These are phyloP conservation scores for Muschampia plurimacula DNA, from an alignment of 2,888 invertebrate species.

Conservation along the genomic window DNA sequence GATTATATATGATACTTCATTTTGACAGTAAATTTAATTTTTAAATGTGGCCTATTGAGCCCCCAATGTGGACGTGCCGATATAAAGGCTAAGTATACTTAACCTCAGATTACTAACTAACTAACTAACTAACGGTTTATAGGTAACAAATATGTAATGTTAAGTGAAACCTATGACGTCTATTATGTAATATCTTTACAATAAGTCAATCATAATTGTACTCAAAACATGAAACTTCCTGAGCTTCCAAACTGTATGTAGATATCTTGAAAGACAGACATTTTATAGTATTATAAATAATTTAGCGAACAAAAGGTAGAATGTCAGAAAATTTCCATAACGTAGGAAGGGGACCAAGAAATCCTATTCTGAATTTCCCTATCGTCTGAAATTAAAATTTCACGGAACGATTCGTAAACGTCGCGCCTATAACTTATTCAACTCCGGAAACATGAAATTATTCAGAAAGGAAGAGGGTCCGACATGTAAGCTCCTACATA, in stretches of 20 bases:
- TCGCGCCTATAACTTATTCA: conserved; percentile 74
- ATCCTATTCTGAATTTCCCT: conserved; percentile 41
- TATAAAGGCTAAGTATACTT: no score
- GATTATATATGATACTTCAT: no score
- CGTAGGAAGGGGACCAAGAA: conserved; percentile 27
- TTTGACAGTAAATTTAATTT: no score
- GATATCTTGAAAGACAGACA: neutral
- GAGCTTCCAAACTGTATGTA: neutral
- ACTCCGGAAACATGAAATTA: conserved; percentile 73
- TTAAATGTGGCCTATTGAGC: no score
- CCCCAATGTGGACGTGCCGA: no score
- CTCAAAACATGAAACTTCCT: neutral
- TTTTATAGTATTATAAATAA: conserved; percentile 14
- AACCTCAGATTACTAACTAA: no score
- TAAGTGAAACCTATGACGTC: no score
- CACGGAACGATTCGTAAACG: conserved; percentile 61
- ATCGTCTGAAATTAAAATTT: conserved; percentile 69
- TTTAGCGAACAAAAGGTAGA: conserved; percentile 14
- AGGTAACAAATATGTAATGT: no score
- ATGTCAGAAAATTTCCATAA: conserved; percentile 30
- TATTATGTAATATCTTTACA: no score
- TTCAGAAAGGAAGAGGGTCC: conserved; percentile 71
- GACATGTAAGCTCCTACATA: conserved; percentile 57
- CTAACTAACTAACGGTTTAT: no score
- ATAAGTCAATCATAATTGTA: no score